Conservation (phyloP, 2,113 vertebrate genomes). For the Scatophagus argus region DNA sequence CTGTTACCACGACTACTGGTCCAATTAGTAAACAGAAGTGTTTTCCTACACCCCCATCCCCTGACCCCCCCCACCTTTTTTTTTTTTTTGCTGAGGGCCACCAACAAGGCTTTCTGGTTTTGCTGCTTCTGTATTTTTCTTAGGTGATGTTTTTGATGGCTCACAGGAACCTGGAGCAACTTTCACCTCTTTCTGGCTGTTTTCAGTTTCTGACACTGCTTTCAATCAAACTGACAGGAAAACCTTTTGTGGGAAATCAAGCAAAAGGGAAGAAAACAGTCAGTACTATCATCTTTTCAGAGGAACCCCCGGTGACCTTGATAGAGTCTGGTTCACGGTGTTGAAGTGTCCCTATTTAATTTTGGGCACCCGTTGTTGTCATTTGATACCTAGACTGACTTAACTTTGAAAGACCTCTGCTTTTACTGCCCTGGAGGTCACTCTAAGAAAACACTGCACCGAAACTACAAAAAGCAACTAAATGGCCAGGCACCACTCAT, state of each 20-base stretch:
- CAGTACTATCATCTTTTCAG: slow-evolving; percentile 4
- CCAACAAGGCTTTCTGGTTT: slow-evolving; percentile 44
- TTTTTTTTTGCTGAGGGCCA: slow-evolving; percentile 45
- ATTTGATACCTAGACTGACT: slow-evolving; percentile 45
- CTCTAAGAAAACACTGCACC: slow-evolving; percentile 48
- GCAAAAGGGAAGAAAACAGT: slow-evolving; percentile 5
- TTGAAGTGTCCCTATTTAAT: slow-evolving; percentile 43
- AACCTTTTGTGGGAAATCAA: not conserved
- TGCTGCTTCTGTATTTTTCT: slow-evolving; percentile 37
- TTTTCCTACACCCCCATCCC: too few relatives aligned
- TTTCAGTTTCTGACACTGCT: slow-evolving; percentile 18
- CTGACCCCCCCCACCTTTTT: slow-evolving; percentile 23
- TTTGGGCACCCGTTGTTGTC: slow-evolving; percentile 21
- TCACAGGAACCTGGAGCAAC: slow-evolving; percentile 30
- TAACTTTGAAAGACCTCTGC: slow-evolving; percentile 22
- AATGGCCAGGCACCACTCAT: slow-evolving; percentile 39
- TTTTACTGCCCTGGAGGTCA: slow-evolving; percentile 56
- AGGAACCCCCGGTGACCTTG: slow-evolving; percentile 23
- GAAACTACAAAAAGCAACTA: slow-evolving; percentile 48
- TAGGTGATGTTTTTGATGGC: slow-evolving; percentile 57
- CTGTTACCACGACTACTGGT: slow-evolving; percentile 69
- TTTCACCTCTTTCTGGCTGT: slow-evolving; percentile 19
- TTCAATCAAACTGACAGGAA: slow-evolving; percentile 36
- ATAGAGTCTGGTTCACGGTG: slow-evolving; percentile 32
- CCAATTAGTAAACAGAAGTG: slow-evolving; percentile 77